Base-by-base conservation (phyloP, 2,888 invertebrate genomes). In the Trichopoda pennipes region DNA sequence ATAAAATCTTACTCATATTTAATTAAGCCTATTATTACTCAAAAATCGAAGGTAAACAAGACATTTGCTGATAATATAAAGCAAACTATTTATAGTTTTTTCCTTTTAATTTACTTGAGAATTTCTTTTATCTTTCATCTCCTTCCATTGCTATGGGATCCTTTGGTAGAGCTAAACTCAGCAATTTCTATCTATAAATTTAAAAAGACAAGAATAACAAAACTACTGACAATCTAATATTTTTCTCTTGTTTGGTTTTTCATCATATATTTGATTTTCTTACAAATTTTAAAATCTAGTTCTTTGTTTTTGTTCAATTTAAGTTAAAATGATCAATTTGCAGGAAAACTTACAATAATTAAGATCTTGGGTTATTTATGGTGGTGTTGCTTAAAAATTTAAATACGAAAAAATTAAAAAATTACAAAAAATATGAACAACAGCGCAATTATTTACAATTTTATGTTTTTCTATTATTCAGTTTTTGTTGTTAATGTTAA, bases 201-300 rank as follows among this genome's bases (percentile, higher is more conserved):
- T 19, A 63, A 55, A 55, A 47, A 55, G 49, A 19, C 55, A 70
- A 10, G 53, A 77, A 77, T 38, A 53, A 53, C 21, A 75, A 61
- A 60, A 68, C 72, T 79, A 68, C 61, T 38, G 44, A 51, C 56
- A 58, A 56, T 58, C 70, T 58, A 64, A 10, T 53, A 35, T 28
- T 77, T 69, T 69, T 53, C 51, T 66, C 44, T 77, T 68, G 16
- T 76, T 72, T 68, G 3, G 19, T 51, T 6, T 17, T 17, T 17
- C 21, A 78, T 66, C 32, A 61, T 79, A 70, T 77, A 69, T 61
- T 70, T 77, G 55, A 47, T 66, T 60, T 56, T 74, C 61, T 68
- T 74, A 74, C 38, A 79, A 79, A 79, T 61, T 73, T 79, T 38
- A 73, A 73, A 61, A 73, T 75, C 73, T 73, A 70, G 47, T 60